Base-by-base conservation (phyloP, 2,113 vertebrate species). In the Passer domesticus region DNA sequence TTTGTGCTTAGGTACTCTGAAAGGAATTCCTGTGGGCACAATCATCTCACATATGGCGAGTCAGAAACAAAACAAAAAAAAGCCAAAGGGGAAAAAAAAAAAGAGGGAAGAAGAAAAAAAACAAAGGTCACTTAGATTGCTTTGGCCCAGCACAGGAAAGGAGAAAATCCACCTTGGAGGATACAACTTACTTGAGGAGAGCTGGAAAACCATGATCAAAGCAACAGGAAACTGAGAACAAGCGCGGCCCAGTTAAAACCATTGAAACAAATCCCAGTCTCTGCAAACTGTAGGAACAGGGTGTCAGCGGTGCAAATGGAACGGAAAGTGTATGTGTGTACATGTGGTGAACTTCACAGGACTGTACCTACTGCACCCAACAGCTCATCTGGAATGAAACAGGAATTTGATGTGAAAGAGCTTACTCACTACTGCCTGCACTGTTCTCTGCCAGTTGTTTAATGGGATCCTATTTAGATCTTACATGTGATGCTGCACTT, bases 1-100 rank as follows among this genome's bases (percentile, higher is more conserved):
- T 98, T 97, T 98, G 97, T 98, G 97, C 97, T 97, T 97, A 97
- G 97, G 92, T 97, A 97, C 97, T 98, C 97, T 97, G 97, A 96
- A 97, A 97, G 96, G 92, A 97, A 98, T 97, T 98, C 98, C 98
- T 97, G 43, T 86, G 97, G 97, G 98, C 82, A 96, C 91, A 96
- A 98, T 98, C 98, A 98, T 95, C 94, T 98, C 96, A 97, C 98
- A 98, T 98, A 97, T 98, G 98, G 98, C 33, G 10, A 96, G 97
- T 96, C 93, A 97, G 95, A 97, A 97, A 97, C 95, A 97, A 97
- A 92, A 95, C 73, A 95, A 94, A 43, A 53, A 80, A 87, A 53
- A 17, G 14, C 11, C 35, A 28, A 91, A 50, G 7, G n/a, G n/a
- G 10, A 1, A 31, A 55, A 47, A 72, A 91, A 72, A 28, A 8